Conservation (phyloP, 2,888 invertebrate genomes). For the Pyralis farinalis region DNA sequence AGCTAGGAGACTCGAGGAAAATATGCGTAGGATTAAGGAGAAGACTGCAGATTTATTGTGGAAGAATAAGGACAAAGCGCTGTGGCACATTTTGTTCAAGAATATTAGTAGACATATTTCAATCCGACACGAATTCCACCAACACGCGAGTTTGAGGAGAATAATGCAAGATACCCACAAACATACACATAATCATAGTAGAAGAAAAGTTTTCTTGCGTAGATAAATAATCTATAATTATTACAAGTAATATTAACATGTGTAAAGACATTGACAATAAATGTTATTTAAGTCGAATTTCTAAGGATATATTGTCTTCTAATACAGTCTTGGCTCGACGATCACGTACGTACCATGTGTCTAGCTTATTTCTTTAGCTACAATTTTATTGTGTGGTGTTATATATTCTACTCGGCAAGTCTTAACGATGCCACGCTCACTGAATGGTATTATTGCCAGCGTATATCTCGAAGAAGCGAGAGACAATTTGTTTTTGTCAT, state of each 20-base stretch:
- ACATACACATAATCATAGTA: slow-evolving; percentile 37
- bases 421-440: slow-evolving; percentile 39
- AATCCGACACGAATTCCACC: slow-evolving; percentile 75
- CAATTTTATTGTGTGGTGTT: slow-evolving; percentile 43
- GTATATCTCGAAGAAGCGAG: slow-evolving; percentile 27
- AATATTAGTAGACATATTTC: slow-evolving; percentile 77
- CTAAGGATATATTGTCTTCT: slow-evolving; percentile 18
- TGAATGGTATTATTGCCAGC: slow-evolving; percentile 45
- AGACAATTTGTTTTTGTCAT: slow-evolving; percentile 25
- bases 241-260: slow-evolving; percentile 22
- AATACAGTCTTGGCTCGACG: slow-evolving; percentile 29
- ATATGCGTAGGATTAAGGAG: slow-evolving; percentile 80
- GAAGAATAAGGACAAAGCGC: slow-evolving; percentile 77
- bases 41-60: slow-evolving; percentile 79
- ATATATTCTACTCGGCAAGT: slow-evolving; percentile 35
- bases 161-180: slow-evolving; percentile 66
- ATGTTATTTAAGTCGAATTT: slow-evolving; percentile 35
- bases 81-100: slow-evolving; percentile 78
- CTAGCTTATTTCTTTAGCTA: slow-evolving; percentile 43
- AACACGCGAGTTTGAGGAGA: slow-evolving; percentile 66
- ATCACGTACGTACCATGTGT: slow-evolving; percentile 60
- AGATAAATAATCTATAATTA: slow-evolving; percentile 32
- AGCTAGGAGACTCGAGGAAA: slow-evolving; percentile 78
- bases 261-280: slow-evolving; percentile 52
- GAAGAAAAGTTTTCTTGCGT: slow-evolving; percentile 50